Evolutionary conservation across 2,888 invertebrate genomes (phyloP).

Genomic region (Perizoma flavofasciatum): DNA sequence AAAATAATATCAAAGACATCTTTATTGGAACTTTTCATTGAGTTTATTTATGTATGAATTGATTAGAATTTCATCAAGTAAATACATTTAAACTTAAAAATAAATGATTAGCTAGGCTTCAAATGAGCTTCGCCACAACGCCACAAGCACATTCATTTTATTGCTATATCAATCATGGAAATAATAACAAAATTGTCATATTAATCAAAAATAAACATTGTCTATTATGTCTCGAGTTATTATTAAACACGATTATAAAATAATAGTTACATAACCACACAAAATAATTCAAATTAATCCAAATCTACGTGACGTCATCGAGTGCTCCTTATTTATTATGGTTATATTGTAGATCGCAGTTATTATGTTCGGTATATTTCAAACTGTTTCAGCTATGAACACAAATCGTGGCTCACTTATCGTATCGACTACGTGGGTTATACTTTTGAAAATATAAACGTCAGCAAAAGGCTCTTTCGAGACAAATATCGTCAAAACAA

Average conservation of each 20-base stretch:
- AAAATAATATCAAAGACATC: slow-evolving; percentile 83
- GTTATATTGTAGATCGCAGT: slow-evolving; percentile 58
- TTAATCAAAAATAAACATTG: slow-evolving; percentile 62
- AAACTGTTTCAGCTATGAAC: slow-evolving; percentile 77
- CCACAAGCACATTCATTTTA: slow-evolving; percentile 58
- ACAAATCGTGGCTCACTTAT: slow-evolving; percentile 78
- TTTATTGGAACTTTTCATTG: slow-evolving; percentile 74
- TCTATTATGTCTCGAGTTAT: slow-evolving; percentile 76
- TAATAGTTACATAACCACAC: slow-evolving; percentile 70
- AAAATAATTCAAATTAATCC: slow-evolving; percentile 56
- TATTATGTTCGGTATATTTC: slow-evolving; percentile 70
- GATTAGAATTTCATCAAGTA: slow-evolving; percentile 31
- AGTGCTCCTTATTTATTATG: slow-evolving; percentile 53
- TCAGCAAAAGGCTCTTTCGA: slow-evolving; percentile 64
- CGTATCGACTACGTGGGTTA: slow-evolving; percentile 67
- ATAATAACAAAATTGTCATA: slow-evolving; percentile 59
- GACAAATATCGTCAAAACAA: slow-evolving; percentile 58
- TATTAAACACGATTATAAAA: slow-evolving; percentile 57
- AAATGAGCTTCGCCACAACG: slow-evolving; percentile 47
- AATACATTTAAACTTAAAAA: slow-evolving; percentile 32
- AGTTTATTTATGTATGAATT: slow-evolving; percentile 43
- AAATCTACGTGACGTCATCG: slow-evolving; percentile 52
- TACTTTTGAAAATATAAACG: slow-evolving; percentile 63
- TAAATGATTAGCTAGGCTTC: slow-evolving; percentile 40
- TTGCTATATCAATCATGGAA: slow-evolving; percentile 43